phyloP scores from a whole-genome alignment of 30 jellyfish, hydroid and myxozoan species.

The Euphysa ruthae region DNA sequence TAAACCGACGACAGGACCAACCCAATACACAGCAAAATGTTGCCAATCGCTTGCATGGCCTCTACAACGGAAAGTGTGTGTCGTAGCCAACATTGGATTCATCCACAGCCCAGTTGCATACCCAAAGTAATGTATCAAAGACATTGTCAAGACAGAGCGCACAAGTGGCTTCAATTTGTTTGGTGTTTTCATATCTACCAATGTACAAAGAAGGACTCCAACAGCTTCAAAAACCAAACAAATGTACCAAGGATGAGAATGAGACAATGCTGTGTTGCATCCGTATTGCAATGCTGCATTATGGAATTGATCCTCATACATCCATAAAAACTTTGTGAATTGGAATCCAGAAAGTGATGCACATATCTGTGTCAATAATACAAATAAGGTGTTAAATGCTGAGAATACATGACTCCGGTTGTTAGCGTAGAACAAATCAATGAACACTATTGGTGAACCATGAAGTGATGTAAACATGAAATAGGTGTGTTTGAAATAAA shows the following conservation, averaged over 20 bases:
- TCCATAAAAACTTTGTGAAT: constrained; percentile 8
- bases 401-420: neutral
- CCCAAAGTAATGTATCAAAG: constrained; percentile 29
- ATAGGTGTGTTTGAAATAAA: neutral
- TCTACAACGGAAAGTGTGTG: constrained; percentile 63
- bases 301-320: constrained; percentile 9
- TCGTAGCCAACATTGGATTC: constrained; percentile 87
- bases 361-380: constrained; percentile 5
- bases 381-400: neutral
- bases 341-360: constrained; percentile 15
- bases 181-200: constrained; percentile 50
- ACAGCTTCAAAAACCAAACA: constrained; percentile 47
- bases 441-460: constrained; percentile 11
- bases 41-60: constrained; percentile 72
- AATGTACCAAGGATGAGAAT: constrained; percentile 22
- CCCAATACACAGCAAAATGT: constrained; percentile 70
- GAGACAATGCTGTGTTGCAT: constrained; percentile 56
- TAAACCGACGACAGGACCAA: constrained; percentile 65
- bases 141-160: constrained; percentile 43
- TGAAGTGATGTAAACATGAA: neutral
- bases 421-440: constrained; percentile 4
- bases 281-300: constrained; percentile 6
- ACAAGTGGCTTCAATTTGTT: constrained; percentile 50
- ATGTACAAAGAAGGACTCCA: constrained; percentile 39
- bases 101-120: constrained; percentile 83